phyloP scores from a whole-genome alignment of 2,888 invertebrate species.

The Andrena fulva region DNA sequence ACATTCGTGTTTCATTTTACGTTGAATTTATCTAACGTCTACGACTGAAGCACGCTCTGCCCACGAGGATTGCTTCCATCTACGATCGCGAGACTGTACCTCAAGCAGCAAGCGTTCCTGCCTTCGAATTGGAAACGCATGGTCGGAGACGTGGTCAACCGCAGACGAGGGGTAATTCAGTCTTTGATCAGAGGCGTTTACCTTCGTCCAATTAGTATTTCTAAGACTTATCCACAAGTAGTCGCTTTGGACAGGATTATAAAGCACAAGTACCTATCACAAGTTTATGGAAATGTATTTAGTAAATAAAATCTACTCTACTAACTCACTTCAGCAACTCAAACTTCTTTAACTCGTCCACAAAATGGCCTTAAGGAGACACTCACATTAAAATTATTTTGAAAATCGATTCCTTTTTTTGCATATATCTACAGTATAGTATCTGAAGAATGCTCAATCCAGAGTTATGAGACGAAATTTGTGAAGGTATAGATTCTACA shows the following conservation, averaged over 20 bases:
- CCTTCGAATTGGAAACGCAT: slow-evolving; percentile 29
- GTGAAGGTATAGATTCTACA: no score
- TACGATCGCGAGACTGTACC: not conserved
- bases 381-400: no score
- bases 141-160: slow-evolving; percentile 30
- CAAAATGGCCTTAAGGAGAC: no score
- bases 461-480: no score
- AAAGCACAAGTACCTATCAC: not conserved
- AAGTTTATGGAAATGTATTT: not conserved
- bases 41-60: not conserved
- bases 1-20: no score
- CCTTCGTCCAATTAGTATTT: slow-evolving; percentile 12
- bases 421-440: no score
- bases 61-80: not conserved
- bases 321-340: no score
- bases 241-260: slow-evolving; percentile 1
- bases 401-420: no score
- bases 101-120: slow-evolving; percentile 13
- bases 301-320: no score
- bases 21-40: not conserved
- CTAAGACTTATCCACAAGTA: not conserved
- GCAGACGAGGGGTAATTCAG: slow-evolving; percentile 33
- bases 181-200: slow-evolving; percentile 49
- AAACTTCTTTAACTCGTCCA: no score
- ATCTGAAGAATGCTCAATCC: no score